A percentile compares a stretch with the other conserved stretches of the same genome.
Evolutionary conservation across 2,888 invertebrate species (phyloP).

Genomic region (Cephus rjabovi): DNA sequence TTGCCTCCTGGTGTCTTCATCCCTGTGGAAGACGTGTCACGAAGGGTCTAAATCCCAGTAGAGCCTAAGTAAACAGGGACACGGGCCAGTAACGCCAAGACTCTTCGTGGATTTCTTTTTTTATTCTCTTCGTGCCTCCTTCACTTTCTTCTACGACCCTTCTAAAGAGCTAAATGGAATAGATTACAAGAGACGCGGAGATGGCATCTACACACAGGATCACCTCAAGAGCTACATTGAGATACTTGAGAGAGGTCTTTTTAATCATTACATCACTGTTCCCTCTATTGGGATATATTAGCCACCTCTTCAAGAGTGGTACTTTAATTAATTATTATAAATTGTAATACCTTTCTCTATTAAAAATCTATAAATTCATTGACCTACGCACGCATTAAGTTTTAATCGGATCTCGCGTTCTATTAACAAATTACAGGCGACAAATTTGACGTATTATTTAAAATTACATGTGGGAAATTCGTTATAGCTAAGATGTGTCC

Average conservation of each 20-base stretch:
- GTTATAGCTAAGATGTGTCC: neutral
- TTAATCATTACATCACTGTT: neutral
- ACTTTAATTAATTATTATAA: neutral
- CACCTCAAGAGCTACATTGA: neutral
- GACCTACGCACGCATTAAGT: too few species aligned
- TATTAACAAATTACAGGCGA: neutral
- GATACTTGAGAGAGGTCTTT: neutral
- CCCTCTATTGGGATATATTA: neutral
- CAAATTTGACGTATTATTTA: neutral
- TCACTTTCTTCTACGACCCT: neutral
- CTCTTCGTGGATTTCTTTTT: neutral
- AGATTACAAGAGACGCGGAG: neutral
- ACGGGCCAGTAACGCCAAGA: neutral
- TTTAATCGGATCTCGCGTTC: too few species aligned
- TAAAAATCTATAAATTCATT: too few species aligned
- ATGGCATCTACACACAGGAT: neutral
- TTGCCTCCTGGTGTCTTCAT: neutral
- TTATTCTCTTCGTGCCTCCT: neutral
- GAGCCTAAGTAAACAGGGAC: conserved; percentile 39
- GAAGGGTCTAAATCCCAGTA: neutral
- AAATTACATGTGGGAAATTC: neutral
- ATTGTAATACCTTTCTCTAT: neutral
- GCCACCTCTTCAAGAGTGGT: neutral
- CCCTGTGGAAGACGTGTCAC: conserved; percentile 4
- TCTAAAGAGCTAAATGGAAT: neutral